Base-by-base conservation (phyloP, 2,797 vertebrate species). In the Pipistrellus nathusii region DNA sequence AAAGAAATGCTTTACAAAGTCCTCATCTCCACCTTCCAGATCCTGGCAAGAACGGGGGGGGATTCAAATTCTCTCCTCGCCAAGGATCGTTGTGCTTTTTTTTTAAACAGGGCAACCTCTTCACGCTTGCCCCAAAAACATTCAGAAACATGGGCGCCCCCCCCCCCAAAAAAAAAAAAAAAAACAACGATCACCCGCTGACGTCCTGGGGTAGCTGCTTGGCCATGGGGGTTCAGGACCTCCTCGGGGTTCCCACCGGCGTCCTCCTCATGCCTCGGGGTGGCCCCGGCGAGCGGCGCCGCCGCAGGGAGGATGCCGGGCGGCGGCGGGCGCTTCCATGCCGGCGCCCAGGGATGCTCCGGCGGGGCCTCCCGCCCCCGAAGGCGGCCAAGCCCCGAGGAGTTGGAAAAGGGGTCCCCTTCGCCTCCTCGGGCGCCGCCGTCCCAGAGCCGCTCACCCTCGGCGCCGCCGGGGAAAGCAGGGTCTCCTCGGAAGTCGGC, bases 181-280 rank as follows among this genome's bases (percentile, higher is more conserved):
- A 41, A 41, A 41, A 6, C 5, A 21, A 51, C 20, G 83, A 73
- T 78, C 81, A 32, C 77, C 14, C 13, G 48, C 25, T 38, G n/a
- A 5, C 1, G 95, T 77, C 66, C 84, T 1, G 89, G 5, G 69
- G 4, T 13, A 11, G 13, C 10, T 46, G 15, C 87, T 21, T 12
- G 14, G 87, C 91, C 95, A 85, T 85, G 21, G 87, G 77, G 73
- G 73, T 17, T 73, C 92, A 4, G 87, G 2, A 23, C 72, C 86
- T 85, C 86, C 1, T 12, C 38, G n/a, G 71, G 85, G 51, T 38
- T 13, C 35, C 3, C 1, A 2, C 18, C 25, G 32, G 90, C 48
- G 73, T 57, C 85, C 85, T 83, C 77, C 51, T 93, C 97, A 92
- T 94, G n/a, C 90, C 96, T 0, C n/a, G n/a, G 85, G 13, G 55